Conservation (phyloP, 2,797 vertebrate genomes). For the Silurus lanzhouensis region DNA sequence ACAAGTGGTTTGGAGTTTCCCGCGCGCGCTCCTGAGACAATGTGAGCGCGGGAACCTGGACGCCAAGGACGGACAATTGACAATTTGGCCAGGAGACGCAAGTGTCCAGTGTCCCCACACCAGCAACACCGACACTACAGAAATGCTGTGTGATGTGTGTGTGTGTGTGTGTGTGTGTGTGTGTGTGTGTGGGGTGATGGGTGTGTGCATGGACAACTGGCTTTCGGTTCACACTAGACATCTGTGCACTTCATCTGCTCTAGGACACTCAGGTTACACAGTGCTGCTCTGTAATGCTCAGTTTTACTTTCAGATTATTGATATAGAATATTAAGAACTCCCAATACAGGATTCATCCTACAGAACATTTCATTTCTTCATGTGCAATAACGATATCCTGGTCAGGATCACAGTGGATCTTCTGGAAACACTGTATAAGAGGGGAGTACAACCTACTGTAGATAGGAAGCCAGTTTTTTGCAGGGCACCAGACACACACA, state of each 20-base stretch:
- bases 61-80: too few species aligned
- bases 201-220: background rate
- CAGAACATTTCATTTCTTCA: background rate
- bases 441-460: background rate
- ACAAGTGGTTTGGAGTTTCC: background rate
- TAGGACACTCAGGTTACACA: background rate
- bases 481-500: background rate
- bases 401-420: background rate
- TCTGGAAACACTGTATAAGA: background rate
- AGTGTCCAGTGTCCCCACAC: background rate
- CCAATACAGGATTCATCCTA: background rate
- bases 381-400: background rate
- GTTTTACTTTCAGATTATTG: background rate
- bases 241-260: background rate
- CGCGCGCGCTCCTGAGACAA: background rate
- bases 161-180: too few species aligned
- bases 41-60: background rate
- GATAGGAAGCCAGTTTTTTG: background rate
- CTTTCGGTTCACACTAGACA: background rate
- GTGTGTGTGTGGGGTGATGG: background rate
- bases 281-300: background rate
- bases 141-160: background rate
- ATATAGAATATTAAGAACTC: background rate
- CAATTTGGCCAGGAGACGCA: background rate
- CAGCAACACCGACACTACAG: background rate